These are phyloP conservation scores for Oedothorax gibbosus DNA, from an alignment of 1,140 invertebrate genomes.

Conservation along the genomic window DNA sequence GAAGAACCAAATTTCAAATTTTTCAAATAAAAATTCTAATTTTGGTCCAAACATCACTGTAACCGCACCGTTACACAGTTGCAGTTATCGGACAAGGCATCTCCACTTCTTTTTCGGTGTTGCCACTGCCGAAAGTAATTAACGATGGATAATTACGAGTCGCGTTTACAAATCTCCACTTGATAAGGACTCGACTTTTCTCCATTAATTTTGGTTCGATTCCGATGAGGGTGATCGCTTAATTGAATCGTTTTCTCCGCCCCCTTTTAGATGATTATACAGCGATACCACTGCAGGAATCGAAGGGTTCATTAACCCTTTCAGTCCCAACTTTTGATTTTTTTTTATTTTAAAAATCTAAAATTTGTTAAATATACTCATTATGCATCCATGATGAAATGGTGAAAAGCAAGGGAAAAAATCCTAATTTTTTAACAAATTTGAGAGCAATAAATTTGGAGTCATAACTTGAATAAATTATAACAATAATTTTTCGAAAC, in stretches of 20 bases:
- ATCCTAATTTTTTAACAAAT: no score
- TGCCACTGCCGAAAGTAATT: not conserved
- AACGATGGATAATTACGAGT: constrained; percentile 25
- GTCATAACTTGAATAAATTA: no score
- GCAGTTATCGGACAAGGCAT: constrained; percentile 23
- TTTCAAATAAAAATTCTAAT: not conserved
- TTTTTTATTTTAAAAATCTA: no score
- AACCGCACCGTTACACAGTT: constrained; percentile 26
- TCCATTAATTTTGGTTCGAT: constrained; percentile 35
- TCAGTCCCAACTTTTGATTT: no score
- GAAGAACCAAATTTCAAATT: no score
- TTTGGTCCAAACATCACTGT: constrained; percentile 24
- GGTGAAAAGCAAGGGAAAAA: no score
- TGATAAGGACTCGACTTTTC: constrained; percentile 27
- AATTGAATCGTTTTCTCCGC: constrained; percentile 31
- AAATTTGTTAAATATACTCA: no score
- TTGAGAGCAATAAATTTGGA: no score
- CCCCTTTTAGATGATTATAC: not conserved
- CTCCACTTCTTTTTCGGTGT: constrained; percentile 13
- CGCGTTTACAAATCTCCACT: constrained; percentile 14
- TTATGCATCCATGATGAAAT: no score
- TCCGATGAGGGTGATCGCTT: constrained; percentile 25
- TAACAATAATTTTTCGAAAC: no score
- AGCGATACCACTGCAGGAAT: no score
- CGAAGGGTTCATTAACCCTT: no score